Evolutionary conservation across 2,888 invertebrate species (phyloP), one percentile per base, ranked within the genome.

Genomic region (Pandemis cinnamomeana): DNA sequence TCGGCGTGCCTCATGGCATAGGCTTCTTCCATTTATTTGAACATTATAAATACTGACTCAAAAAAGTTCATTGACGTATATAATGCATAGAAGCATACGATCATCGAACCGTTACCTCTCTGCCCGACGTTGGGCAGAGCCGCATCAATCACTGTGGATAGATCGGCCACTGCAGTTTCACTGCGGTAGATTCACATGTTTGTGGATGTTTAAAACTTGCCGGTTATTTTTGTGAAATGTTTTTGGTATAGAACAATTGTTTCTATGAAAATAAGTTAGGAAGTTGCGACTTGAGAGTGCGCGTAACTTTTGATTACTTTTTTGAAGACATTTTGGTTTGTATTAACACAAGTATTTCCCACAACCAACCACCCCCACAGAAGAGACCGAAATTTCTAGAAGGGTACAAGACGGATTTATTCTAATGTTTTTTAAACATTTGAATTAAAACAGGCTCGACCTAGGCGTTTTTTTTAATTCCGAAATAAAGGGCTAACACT

Each of bases 111-210:
- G n/a, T 27, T 66, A 64, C 41, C 53, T 71, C 42, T 42, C 44
- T 55, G 11, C 48, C 64, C 15, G 69, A 44, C 27, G 60, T 51
- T n/a, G 44, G 61, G n/a, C 53, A 53, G 66, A 66, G 72, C 69
- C 64, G 64, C 69, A 73, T 73, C 73, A 73, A 73, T 73, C 73
- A 73, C 70, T 51, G 64, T 36, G 64, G 64, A 69, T 66, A 60
- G 51, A 69, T 73, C 64, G 72, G 15, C n/a, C 41, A 36, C 46
- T 73, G 72, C 72, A 64, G 63, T 42, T 68, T 42, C 41, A 64
- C 48, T 69, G 58, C 63, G 60, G 67, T 67, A 42, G n/a, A 41
- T 53, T 62, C 53, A 55, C 53, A 42, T 44, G 67, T 68, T 71
- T 62, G 62, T 46, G 44, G 53, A 53, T 61, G 27, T n/a, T 66